Percentiles rank a stretch among this genome's conserved stretches.
Conservation (phyloP, 1,140 invertebrate species). For the Microplitis demolitor region DNA sequence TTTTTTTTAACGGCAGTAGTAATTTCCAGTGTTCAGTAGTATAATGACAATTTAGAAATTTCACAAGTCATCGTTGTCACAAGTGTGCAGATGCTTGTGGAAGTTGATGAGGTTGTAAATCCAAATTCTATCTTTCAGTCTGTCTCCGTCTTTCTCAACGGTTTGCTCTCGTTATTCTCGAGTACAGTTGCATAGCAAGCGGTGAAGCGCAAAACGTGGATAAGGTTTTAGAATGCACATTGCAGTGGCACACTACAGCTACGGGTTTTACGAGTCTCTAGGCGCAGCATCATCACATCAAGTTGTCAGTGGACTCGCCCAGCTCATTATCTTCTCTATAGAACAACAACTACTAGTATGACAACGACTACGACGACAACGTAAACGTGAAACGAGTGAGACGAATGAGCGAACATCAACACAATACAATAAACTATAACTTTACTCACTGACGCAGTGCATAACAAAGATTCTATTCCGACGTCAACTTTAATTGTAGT, state of each 20-base stretch:
- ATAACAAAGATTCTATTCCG: not conserved
- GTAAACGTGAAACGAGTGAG: not conserved
- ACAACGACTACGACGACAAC: not conserved
- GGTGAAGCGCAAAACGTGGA: constrained; percentile 6
- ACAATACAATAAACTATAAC: not conserved
- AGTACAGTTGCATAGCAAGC: not conserved
- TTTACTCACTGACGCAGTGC: not conserved
- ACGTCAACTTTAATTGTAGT: not conserved
- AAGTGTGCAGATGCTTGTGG: not conserved
- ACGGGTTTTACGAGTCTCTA: not conserved
- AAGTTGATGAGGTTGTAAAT: constrained; percentile 5
- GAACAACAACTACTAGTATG: not conserved
- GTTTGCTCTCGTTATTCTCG: not conserved
- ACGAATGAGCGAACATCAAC: not conserved
- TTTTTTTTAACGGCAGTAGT: not conserved
- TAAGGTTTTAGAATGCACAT: not conserved
- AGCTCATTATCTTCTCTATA: constrained; percentile 23
- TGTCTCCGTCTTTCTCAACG: not conserved
- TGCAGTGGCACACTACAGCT: not conserved
- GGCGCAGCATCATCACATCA: constrained; percentile 3
- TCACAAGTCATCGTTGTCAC: not conserved
- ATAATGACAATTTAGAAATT: not conserved
- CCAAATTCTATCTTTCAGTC: not conserved
- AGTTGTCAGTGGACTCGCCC: constrained; percentile 13
- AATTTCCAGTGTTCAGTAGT: not conserved